Conservation (phyloP, 1,140 invertebrate species). For the Ceratina calcarata region DNA sequence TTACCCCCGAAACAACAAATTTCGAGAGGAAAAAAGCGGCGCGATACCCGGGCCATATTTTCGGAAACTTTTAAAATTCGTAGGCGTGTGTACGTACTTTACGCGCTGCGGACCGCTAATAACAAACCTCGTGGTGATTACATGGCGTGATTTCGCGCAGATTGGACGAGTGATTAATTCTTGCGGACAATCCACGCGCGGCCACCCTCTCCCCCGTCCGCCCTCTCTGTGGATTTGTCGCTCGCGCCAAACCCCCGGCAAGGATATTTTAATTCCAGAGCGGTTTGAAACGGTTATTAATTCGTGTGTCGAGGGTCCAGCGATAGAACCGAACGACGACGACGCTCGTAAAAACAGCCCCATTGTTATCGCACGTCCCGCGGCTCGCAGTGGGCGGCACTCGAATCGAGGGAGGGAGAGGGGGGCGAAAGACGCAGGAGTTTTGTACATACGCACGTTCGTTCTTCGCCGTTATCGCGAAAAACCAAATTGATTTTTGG, state of each 20-base stretch:
- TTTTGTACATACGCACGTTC: conserved; percentile 14
- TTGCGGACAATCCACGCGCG: conserved; percentile 59
- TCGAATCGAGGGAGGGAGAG: conserved; percentile 7
- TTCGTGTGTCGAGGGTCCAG: conserved; percentile 58
- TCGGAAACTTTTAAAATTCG: conserved; percentile 11
- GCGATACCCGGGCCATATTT: conserved; percentile 4
- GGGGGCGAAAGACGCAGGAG: not conserved
- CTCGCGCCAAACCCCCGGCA: conserved; percentile 39
- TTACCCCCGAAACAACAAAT: not conserved
- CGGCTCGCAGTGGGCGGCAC: conserved; percentile 70
- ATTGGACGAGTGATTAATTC: conserved; percentile 69
- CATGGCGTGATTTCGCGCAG: conserved; percentile 65
- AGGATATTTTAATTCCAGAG: conserved; percentile 74
- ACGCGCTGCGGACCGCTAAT: conserved; percentile 51
- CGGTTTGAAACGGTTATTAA: conserved; percentile 74
- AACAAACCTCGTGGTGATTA: conserved; percentile 63
- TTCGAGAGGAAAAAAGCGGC: not conserved
- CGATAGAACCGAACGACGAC: conserved; percentile 27
- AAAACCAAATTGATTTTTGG: conserved; percentile 30
- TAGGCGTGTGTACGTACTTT: conserved; percentile 2
- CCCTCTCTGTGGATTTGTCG: conserved; percentile 52
- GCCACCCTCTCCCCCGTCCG: conserved; percentile 10
- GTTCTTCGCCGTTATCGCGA: conserved; percentile 5
- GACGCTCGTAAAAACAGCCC: conserved; percentile 76
- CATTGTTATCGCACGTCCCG: conserved; percentile 73